Evolutionary conservation across 2,113 vertebrate genomes (phyloP).

Genomic region (Aptenodytes forsteri): DNA sequence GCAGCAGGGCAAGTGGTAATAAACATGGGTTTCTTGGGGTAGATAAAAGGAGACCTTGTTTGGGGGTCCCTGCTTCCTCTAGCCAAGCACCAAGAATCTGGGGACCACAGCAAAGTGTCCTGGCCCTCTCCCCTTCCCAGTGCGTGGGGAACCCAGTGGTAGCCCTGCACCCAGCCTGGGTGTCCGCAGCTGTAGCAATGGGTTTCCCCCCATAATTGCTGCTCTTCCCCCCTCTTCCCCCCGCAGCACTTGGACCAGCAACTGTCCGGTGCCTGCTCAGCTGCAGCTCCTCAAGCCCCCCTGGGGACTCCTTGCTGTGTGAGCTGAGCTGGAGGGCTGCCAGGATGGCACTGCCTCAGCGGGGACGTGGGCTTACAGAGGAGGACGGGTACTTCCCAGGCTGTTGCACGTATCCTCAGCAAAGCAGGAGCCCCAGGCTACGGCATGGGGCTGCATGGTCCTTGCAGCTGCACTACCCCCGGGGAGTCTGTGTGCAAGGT

Average conservation of each 20-base stretch:
- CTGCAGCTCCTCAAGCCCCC: neutral
- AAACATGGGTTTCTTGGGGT: neutral
- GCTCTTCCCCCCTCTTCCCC: neutral
- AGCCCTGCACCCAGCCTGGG: neutral
- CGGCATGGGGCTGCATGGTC: neutral
- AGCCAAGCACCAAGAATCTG: neutral
- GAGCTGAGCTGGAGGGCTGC: neutral
- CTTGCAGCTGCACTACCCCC: neutral
- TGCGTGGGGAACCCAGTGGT: neutral
- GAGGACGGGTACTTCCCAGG: neutral
- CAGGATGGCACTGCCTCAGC: neutral
- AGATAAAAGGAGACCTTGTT: neutral
- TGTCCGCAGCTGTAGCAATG: neutral
- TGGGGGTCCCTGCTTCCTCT: neutral
- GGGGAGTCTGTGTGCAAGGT: neutral
- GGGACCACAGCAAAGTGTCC: neutral
- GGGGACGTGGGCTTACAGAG: neutral
- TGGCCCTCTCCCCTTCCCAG: neutral
- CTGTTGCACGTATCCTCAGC: accelerated
- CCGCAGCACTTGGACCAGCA: neutral
- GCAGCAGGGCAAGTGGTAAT: neutral
- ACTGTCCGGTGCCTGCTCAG: neutral
- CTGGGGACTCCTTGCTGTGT: too few relatives aligned
- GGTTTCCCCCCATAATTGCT: neutral
- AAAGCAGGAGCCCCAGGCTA: neutral